phyloP scores from a whole-genome alignment of 2,113 vertebrate species.

The Motacilla alba region DNA sequence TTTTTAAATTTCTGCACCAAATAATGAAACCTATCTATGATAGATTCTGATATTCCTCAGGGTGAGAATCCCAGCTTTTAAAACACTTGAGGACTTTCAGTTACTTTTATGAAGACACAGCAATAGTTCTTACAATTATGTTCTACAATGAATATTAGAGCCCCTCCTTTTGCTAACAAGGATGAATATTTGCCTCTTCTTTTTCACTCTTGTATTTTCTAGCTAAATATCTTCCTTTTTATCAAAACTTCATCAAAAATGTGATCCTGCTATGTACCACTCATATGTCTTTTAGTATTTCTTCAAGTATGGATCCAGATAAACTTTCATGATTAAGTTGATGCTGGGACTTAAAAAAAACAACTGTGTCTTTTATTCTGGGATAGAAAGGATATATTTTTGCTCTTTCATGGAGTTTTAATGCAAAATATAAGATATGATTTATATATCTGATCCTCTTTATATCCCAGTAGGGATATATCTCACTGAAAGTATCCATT shows the following conservation, averaged over 20 bases:
- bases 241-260: not conserved
- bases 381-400: not conserved
- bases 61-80: not conserved
- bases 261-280: not conserved
- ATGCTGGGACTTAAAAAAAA: not conserved
- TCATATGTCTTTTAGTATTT: not conserved
- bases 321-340: not conserved
- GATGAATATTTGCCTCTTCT: not conserved
- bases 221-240: not conserved
- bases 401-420: not conserved
- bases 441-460: not conserved
- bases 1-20: not conserved
- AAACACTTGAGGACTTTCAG: not conserved
- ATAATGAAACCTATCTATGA: not conserved
- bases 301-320: not conserved
- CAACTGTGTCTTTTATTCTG: not conserved
- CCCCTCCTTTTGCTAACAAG: not conserved
- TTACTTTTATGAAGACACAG: not conserved
- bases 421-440: not conserved
- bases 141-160: not conserved
- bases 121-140: not conserved
- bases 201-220: not conserved
- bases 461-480: not conserved
- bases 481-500: not conserved
- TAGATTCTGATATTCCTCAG: not conserved